A percentile compares a stretch with the other conserved stretches of the same genome.
These are phyloP conservation scores for Coccyzus lansbergi DNA, from an alignment of 2,797 vertebrate genomes.

Conservation along the genomic window DNA sequence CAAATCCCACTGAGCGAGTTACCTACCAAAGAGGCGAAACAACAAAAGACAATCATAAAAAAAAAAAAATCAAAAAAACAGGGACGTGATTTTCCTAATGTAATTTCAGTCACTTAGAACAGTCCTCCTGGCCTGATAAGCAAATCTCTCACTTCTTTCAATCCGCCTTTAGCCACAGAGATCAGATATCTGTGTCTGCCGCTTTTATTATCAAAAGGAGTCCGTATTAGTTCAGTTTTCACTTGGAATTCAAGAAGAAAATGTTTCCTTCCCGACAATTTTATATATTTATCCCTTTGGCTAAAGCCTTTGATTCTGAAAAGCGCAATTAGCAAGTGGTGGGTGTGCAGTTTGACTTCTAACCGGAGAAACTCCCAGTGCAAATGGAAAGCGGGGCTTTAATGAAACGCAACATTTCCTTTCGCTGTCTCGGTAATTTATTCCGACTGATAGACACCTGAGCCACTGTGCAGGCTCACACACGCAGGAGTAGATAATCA, in stretches of 20 bases:
- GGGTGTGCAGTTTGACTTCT: constrained; percentile 35
- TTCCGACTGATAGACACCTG: background rate
- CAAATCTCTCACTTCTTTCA: background rate
- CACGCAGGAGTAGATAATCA: background rate
- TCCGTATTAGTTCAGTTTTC: background rate
- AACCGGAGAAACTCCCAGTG: background rate
- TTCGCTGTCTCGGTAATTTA: background rate
- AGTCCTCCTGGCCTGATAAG: background rate
- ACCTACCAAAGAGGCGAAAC: background rate
- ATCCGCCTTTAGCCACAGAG: constrained; percentile 11
- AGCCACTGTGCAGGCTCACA: background rate
- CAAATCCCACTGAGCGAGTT: background rate
- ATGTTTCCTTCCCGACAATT: constrained; percentile 34
- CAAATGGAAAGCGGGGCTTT: background rate
- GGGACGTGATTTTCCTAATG: constrained; percentile 1
- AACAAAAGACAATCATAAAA: background rate
- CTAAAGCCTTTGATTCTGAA: constrained; percentile 63
- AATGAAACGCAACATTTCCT: background rate
- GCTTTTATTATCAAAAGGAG: constrained; percentile 45
- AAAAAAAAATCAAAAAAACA: too few relatives aligned
- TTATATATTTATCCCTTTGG: constrained; percentile 62
- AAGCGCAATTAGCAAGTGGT: constrained; percentile 52
- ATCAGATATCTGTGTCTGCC: constrained; percentile 2
- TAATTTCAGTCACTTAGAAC: background rate
- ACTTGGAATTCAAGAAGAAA: constrained; percentile 36